Base-by-base conservation (phyloP, 1,140 invertebrate genomes). In the Araneus ventricosus region DNA sequence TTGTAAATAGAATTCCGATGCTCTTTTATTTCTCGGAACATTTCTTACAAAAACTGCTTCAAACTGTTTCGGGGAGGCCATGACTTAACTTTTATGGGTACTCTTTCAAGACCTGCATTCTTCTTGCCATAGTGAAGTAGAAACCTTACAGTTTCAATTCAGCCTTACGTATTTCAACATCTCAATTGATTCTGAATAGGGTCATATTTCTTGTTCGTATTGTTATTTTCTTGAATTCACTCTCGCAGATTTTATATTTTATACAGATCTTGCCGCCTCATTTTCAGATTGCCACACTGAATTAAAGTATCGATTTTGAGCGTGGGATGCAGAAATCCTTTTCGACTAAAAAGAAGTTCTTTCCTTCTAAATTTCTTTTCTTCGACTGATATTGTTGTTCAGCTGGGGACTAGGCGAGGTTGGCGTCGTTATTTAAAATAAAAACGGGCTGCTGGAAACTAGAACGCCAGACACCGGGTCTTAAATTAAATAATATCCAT, bases 81-180 rank as follows among this genome's bases (percentile, higher is more conserved):
- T 67, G n/a, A 67, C 63, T 67, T 67, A 30, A n/a, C 63, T 67
- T 61, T 67, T 67, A 67, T 67, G 63, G 63, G 17, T 75, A 75
- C 30, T 75, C 30, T 75, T 30, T 2, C 2, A 75, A 34, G 27
- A 75, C 10, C 67, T 75, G 20, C 30, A 75, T 75, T 34, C 20
- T 34, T 34, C 27, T 30, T 75, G 34, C 70, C 30, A 14, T 34
- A 17, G 30, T 75, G 27, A 34, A 75, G 1, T 5, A 14, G 70
- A 75, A 75, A 22, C 34, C 30, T 34, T 37, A 75, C 30, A 75
- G 70, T 75, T 75, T 75, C 30, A 75, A 20, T 75, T 75, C 63
- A 14, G 10, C 17, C 1, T 52, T 20, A 63, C 24, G 5, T 24
- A 63, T 24, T 63, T n/a, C 59, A 63, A n/a, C 59, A 20, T 22